phyloP scores from a whole-genome alignment of 1,140 invertebrate species.

The Macrobrachium rosenbergii region DNA sequence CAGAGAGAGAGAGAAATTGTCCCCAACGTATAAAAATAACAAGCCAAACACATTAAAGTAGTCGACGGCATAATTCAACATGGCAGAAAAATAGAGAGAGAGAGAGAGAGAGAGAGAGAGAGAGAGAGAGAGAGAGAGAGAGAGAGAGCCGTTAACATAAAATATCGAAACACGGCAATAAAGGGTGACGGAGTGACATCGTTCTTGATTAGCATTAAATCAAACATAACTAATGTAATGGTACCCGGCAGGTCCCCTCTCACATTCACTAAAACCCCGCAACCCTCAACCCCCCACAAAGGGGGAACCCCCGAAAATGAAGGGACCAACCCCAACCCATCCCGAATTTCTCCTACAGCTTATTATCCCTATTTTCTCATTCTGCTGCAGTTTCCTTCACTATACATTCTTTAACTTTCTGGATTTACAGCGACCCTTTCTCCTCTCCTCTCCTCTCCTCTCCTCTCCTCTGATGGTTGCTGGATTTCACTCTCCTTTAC shows the following conservation, averaged over 20 bases:
- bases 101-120: neutral
- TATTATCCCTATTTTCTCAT: too few relatives aligned
- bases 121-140: neutral
- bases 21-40: neutral
- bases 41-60: neutral
- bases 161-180: too few relatives aligned
- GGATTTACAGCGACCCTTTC: neutral
- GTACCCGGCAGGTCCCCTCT: neutral
- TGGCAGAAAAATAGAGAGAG: neutral
- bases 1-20: neutral
- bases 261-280: neutral
- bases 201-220: too few relatives aligned
- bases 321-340: too few relatives aligned
- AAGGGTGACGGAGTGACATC: too few relatives aligned
- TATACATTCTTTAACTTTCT: neutral
- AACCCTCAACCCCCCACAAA: neutral
- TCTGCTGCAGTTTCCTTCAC: neutral
- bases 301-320: too few relatives aligned
- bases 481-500: neutral
- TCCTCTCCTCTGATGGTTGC: neutral
- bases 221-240: neutral
- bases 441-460: neutral
- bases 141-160: neutral
- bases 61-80: too few relatives aligned
- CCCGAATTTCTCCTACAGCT: too few relatives aligned